Evolutionary conservation across 2,113 vertebrate species (phyloP).

Genomic region (Dicrurus megarhynchus): DNA sequence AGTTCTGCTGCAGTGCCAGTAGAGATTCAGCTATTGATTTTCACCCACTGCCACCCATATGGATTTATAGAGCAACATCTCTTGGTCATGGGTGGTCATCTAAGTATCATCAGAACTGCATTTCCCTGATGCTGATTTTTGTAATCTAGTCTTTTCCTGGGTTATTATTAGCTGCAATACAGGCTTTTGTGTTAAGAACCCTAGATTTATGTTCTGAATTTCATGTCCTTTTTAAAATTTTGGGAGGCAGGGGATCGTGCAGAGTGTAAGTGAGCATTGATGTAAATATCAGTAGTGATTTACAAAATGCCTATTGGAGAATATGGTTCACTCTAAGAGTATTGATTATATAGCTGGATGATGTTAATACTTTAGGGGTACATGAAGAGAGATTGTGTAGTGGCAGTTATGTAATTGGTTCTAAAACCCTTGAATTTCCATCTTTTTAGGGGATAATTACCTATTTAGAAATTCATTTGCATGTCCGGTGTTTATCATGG

Average conservation of each 20-base stretch:
- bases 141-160: background rate
- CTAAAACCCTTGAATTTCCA: background rate
- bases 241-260: background rate
- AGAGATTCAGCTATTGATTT: background rate
- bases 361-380: background rate
- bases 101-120: background rate
- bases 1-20: background rate
- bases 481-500: background rate
- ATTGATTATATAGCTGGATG: background rate
- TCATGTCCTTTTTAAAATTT: background rate
- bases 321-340: background rate
- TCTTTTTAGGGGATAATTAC: background rate
- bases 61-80: background rate
- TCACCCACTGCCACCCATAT: background rate
- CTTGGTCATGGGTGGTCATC: background rate
- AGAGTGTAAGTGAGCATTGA: background rate
- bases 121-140: background rate
- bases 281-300: background rate
- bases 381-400: background rate
- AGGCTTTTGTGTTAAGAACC: background rate
- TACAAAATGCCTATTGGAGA: background rate
- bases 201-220: background rate
- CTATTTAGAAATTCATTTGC: background rate
- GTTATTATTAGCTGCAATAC: background rate
- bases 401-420: background rate